Evolutionary conservation across 2,888 invertebrate species (phyloP).

Genomic region (Campoplex nolae): DNA sequence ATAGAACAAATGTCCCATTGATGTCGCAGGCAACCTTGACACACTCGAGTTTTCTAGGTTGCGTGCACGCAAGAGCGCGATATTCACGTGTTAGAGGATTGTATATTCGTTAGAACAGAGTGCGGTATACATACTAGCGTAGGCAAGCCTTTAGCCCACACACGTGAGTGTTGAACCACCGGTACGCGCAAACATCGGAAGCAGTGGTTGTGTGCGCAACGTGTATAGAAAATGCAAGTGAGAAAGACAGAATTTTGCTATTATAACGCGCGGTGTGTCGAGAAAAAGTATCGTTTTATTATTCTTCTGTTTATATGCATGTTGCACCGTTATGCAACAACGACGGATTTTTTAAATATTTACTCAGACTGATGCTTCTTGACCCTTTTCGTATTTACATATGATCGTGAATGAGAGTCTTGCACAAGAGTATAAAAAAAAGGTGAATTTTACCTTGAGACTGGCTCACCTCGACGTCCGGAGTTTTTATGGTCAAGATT

Average conservation of each 20-base stretch:
- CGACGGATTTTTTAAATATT: conserved; percentile 54
- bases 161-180: conserved; percentile 56
- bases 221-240: conserved; percentile 7
- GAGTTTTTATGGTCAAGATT: conserved; percentile 9
- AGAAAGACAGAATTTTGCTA: conserved; percentile 10
- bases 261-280: conserved; percentile 21
- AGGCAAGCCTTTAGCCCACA: conserved; percentile 55
- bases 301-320: conserved; percentile 20
- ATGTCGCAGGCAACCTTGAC: conserved; percentile 74
- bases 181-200: conserved; percentile 52
- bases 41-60: conserved; percentile 74
- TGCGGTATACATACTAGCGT: conserved; percentile 52
- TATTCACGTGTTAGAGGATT: conserved; percentile 67
- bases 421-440: conserved; percentile 29
- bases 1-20: conserved; percentile 69
- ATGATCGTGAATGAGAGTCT: conserved; percentile 31
- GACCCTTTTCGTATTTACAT: conserved; percentile 22
- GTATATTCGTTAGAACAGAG: conserved; percentile 25
- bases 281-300: conserved; percentile 41
- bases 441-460: conserved; percentile 6
- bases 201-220: conserved; percentile 17
- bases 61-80: conserved; percentile 50
- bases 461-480: conserved; percentile 32
- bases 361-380: conserved; percentile 31
- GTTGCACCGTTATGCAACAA: conserved; percentile 55